Evolutionary conservation across 2,113 vertebrate species (phyloP).

Genomic region (Dinomys branickii): DNA sequence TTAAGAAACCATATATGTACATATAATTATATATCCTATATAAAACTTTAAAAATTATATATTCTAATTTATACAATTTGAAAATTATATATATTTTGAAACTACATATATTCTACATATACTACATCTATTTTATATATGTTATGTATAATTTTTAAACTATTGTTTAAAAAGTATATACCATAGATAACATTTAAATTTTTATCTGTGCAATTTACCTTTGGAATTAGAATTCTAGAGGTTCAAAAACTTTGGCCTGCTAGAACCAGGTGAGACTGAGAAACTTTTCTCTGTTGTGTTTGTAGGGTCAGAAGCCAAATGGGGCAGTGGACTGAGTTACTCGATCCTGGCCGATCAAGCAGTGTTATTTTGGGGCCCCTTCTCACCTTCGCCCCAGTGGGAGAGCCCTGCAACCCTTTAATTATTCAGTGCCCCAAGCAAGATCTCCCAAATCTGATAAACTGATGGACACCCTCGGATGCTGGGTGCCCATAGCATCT

Average conservation of each 20-base stretch:
- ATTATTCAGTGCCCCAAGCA: conserved; percentile 71
- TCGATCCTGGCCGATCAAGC: conserved; percentile 46
- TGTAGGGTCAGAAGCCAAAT: conserved; percentile 39
- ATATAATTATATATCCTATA: not conserved
- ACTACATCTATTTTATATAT: no score
- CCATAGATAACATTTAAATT: not conserved
- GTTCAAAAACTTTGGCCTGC: not conserved
- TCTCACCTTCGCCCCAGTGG: conserved; percentile 59
- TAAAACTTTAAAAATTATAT: not conserved
- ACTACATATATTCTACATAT: not conserved
- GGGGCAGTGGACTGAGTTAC: conserved; percentile 59
- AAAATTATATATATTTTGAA: not conserved
- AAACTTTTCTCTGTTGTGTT: not conserved
- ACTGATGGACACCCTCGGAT: not conserved
- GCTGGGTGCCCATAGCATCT: rapidly evolving
- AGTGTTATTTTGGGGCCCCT: conserved; percentile 68
- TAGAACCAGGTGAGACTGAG: not conserved
- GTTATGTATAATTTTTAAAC: not conserved
- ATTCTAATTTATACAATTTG: not conserved
- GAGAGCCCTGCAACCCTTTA: conserved; percentile 51
- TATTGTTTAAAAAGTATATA: not conserved
- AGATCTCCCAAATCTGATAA: conserved; percentile 66
- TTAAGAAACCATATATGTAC: not conserved
- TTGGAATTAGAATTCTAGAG: not conserved
- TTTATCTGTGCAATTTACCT: not conserved